Conservation (phyloP, 2,888 invertebrate genomes). For the Xestobium rufovillosum region DNA sequence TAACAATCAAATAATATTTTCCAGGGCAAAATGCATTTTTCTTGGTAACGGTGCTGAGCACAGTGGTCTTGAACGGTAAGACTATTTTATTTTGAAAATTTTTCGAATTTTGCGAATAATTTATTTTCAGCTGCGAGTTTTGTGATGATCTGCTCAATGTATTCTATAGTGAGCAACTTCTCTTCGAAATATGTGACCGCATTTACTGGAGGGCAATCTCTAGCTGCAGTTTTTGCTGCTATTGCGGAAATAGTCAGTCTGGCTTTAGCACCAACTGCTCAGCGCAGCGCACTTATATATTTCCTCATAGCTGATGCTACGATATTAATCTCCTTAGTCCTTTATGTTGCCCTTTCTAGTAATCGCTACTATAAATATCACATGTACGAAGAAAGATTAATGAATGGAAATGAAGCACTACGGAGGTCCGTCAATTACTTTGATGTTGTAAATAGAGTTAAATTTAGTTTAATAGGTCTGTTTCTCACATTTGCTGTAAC, state of each 20-base stretch:
- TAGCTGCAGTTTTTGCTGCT: slow-evolving; percentile 87
- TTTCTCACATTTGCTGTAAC: slow-evolving; percentile 75
- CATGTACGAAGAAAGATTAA: slow-evolving; percentile 37
- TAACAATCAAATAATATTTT: too few relatives aligned
- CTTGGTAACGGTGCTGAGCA: slow-evolving; percentile 65
- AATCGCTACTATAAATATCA: slow-evolving; percentile 72
- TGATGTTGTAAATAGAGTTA: too few relatives aligned
- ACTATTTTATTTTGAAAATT: slow-evolving; percentile 22
- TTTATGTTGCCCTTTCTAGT: slow-evolving; percentile 62
- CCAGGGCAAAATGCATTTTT: slow-evolving; percentile 77
- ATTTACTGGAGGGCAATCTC: slow-evolving; percentile 82
- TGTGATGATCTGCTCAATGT: slow-evolving; percentile 76
- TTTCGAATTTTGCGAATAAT: too few relatives aligned
- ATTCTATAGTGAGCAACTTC: slow-evolving; percentile 82
- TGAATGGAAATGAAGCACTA: too few relatives aligned
- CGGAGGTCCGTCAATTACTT: too few relatives aligned
- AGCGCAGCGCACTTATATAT: slow-evolving; percentile 78
- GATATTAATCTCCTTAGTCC: slow-evolving; percentile 60
- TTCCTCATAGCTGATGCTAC: slow-evolving; percentile 79
- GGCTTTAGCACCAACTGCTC: slow-evolving; percentile 70
- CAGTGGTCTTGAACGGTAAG: slow-evolving; percentile 79
- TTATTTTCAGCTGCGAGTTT: slow-evolving; percentile 68
- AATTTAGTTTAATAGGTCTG: too few relatives aligned
- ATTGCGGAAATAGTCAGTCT: slow-evolving; percentile 76
- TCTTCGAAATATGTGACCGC: slow-evolving; percentile 84